These are phyloP conservation scores for Jaculus jaculus DNA, from an alignment of 2,113 vertebrate species.

Conservation along the genomic window DNA sequence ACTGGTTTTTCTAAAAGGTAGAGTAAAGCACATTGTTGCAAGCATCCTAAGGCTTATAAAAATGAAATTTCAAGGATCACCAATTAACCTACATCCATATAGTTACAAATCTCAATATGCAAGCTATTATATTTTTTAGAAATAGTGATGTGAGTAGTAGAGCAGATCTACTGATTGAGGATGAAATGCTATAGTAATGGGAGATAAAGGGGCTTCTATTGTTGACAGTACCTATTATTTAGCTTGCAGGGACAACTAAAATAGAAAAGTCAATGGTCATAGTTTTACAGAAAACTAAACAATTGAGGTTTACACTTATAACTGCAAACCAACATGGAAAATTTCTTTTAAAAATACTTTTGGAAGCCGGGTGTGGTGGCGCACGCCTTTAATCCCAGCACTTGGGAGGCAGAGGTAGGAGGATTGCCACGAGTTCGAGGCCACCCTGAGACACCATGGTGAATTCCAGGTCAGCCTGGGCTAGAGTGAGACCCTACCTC, in stretches of 20 bases:
- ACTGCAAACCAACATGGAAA: constrained; percentile 39
- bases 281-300: constrained; percentile 8
- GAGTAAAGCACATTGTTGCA: neutral
- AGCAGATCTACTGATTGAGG: neutral
- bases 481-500: too few relatives aligned
- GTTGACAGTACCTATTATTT: neutral
- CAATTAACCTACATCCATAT: too few relatives aligned
- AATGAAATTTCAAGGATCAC: neutral
- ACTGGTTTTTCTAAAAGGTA: neutral
- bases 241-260: neutral
- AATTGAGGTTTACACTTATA: neutral
- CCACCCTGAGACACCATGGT: too few relatives aligned
- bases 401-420: too few relatives aligned
- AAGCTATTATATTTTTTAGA: neutral
- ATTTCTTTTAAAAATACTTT: constrained; percentile 35
- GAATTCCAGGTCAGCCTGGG: too few relatives aligned
- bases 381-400: too few relatives aligned
- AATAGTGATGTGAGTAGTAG: neutral
- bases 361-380: too few relatives aligned
- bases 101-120: neutral
- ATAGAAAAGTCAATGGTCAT: neutral
- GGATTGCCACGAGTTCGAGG: too few relatives aligned
- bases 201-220: neutral
- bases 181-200: neutral
- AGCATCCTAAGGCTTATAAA: neutral